Evolutionary conservation across 2,888 invertebrate genomes (phyloP).

Genomic region (Diaphora mendica): DNA sequence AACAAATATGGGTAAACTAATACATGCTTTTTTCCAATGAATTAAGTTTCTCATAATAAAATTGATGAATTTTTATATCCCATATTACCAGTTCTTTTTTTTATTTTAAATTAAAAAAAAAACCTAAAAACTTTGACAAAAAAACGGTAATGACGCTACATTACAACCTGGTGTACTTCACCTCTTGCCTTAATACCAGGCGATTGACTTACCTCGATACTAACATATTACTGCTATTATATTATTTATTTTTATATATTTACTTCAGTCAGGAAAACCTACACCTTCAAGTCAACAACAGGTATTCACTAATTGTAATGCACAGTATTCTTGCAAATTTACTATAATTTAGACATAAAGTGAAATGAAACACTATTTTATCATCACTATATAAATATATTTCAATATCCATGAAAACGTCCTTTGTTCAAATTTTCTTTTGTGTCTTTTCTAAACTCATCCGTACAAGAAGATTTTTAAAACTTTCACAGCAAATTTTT

Average conservation of each 20-base stretch:
- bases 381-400: too few species aligned
- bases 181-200: not conserved
- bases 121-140: not conserved
- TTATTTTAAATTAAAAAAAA: too few species aligned
- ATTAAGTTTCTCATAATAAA: not conserved
- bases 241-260: too few species aligned
- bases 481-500: constrained; percentile 39
- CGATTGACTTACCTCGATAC: not conserved
- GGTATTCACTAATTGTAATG: not conserved
- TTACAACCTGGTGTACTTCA: not conserved
- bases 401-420: not conserved
- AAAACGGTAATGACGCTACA: not conserved
- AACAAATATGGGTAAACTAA: too few species aligned
- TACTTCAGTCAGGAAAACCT: too few species aligned
- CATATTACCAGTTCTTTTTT: too few species aligned
- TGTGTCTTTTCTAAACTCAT: constrained; percentile 14
- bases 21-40: not conserved
- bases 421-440: not conserved
- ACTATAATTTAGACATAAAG: too few species aligned
- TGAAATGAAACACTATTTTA: not conserved
- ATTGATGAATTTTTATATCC: not conserved
- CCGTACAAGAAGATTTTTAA: constrained; percentile 26
- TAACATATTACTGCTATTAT: not conserved
- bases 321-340: not conserved
- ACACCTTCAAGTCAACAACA: too few species aligned